These are phyloP conservation scores for Ciconia boyciana DNA, from an alignment of 2,113 vertebrate species.

Conservation along the genomic window DNA sequence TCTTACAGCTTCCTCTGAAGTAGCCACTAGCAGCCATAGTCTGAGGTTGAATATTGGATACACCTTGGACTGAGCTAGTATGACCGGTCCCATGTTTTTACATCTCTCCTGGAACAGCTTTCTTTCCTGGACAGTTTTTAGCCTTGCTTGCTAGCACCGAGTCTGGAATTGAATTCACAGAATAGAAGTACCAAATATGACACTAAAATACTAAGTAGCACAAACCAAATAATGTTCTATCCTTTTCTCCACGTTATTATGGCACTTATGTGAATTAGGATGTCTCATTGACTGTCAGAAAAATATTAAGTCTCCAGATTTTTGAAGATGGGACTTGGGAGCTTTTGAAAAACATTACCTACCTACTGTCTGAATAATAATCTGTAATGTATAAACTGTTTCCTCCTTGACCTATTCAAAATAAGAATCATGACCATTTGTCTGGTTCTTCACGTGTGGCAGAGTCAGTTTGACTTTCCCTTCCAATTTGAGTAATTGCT, in stretches of 20 bases:
- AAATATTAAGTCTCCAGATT: not conserved
- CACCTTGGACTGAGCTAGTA: not conserved
- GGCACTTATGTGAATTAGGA: not conserved
- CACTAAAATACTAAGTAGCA: not conserved
- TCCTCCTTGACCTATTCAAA: not conserved
- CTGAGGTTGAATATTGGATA: not conserved
- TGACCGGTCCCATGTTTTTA: not conserved
- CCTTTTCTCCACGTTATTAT: not conserved
- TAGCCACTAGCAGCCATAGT: not conserved
- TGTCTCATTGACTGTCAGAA: not conserved
- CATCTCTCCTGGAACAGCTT: not conserved
- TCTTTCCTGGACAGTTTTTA: not conserved
- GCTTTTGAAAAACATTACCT: not conserved
- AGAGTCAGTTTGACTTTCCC: not conserved
- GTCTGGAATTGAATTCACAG: not conserved
- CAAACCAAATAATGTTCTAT: not conserved
- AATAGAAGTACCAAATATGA: not conserved
- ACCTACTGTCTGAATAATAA: not conserved
- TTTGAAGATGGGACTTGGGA: not conserved
- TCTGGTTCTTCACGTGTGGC: not conserved
- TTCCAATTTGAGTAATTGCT: not conserved
- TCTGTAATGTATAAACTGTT: not conserved
- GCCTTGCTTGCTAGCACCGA: not conserved
- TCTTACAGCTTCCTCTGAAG: not conserved
- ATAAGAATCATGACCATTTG: not conserved